phyloP scores from a whole-genome alignment of 1,140 invertebrate genomes.

The Trichogramma pretiosum region DNA sequence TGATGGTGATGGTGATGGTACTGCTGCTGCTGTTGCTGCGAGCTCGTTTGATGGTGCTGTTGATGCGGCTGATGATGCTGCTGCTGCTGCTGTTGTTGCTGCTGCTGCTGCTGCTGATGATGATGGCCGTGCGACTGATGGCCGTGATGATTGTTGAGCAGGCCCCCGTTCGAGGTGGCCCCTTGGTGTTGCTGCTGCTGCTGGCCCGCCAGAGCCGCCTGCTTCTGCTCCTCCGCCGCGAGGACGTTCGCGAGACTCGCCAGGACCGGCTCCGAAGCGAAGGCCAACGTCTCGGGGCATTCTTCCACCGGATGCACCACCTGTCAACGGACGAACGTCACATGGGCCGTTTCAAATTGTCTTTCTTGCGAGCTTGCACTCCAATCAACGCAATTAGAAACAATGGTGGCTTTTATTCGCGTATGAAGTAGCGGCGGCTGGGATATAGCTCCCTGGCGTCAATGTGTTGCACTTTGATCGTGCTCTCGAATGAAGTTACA shows the following conservation, averaged over 20 bases:
- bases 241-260: slow-evolving; percentile 83
- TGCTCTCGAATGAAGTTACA: too few relatives aligned
- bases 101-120: slow-evolving; percentile 25
- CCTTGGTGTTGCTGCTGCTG: slow-evolving; percentile 17
- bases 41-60: slow-evolving; percentile 32
- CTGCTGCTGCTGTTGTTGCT: slow-evolving; percentile 12
- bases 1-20: slow-evolving; percentile 14
- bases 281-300: slow-evolving; percentile 77
- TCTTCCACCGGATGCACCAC: slow-evolving; percentile 72
- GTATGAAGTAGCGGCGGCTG: too few relatives aligned
- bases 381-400: too few relatives aligned
- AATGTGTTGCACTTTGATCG: too few relatives aligned
- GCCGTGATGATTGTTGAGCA: slow-evolving; percentile 21
- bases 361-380: neutral
- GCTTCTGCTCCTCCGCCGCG: slow-evolving; percentile 55
- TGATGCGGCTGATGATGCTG: slow-evolving; percentile 44
- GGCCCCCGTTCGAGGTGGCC: neutral
- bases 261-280: slow-evolving; percentile 81
- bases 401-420: too few relatives aligned
- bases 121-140: slow-evolving; percentile 26
- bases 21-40: slow-evolving; percentile 18
- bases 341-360: too few relatives aligned
- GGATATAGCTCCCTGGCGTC: too few relatives aligned
- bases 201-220: slow-evolving; percentile 31
- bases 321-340: slow-evolving; percentile 37